phyloP scores from a whole-genome alignment of 2,797 vertebrate species.

The Malacoctenus gilli region DNA sequence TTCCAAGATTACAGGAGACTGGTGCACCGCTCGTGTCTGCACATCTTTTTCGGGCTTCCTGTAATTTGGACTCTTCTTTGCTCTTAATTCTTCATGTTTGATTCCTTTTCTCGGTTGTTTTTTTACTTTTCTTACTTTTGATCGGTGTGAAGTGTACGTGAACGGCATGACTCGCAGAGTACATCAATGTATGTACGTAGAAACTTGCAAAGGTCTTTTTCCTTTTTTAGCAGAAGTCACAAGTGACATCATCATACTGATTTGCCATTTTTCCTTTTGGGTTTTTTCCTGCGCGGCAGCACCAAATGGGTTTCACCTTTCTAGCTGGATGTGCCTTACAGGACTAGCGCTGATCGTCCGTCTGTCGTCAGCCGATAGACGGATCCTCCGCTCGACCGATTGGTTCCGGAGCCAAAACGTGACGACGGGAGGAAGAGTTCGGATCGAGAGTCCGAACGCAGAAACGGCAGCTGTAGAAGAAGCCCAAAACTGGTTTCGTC shows the following conservation, averaged over 20 bases:
- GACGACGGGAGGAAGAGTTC: slow-evolving; percentile 14
- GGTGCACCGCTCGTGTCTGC: slow-evolving; percentile 52
- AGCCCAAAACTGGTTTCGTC: no score
- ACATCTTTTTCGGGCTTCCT: slow-evolving; percentile 60
- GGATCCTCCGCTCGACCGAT: slow-evolving; percentile 44
- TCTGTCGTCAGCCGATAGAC: slow-evolving; percentile 51
- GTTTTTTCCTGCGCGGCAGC: slow-evolving; percentile 65
- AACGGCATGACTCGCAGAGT: slow-evolving; percentile 84
- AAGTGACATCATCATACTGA: slow-evolving; percentile 76
- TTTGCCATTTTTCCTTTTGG: slow-evolving; percentile 71
- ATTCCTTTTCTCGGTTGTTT: slow-evolving; percentile 45
- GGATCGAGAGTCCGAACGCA: no score
- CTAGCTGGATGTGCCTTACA: slow-evolving; percentile 85
- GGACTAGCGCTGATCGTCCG: slow-evolving; percentile 72
- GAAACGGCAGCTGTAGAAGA: no score
- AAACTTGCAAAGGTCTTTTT: slow-evolving; percentile 68
- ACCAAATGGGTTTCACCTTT: slow-evolving; percentile 76
- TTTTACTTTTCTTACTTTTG: slow-evolving; percentile 73
- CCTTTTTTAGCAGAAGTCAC: slow-evolving; percentile 56
- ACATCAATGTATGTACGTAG: slow-evolving; percentile 76
- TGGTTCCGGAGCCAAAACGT: slow-evolving; percentile 39
- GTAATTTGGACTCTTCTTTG: slow-evolving; percentile 76
- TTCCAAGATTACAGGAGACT: slow-evolving; percentile 75
- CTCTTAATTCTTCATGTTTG: slow-evolving; percentile 78
- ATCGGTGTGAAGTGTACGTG: slow-evolving; percentile 81